Conservation (phyloP, 2,113 vertebrate genomes). For the Romanogobio albipinnatus region DNA sequence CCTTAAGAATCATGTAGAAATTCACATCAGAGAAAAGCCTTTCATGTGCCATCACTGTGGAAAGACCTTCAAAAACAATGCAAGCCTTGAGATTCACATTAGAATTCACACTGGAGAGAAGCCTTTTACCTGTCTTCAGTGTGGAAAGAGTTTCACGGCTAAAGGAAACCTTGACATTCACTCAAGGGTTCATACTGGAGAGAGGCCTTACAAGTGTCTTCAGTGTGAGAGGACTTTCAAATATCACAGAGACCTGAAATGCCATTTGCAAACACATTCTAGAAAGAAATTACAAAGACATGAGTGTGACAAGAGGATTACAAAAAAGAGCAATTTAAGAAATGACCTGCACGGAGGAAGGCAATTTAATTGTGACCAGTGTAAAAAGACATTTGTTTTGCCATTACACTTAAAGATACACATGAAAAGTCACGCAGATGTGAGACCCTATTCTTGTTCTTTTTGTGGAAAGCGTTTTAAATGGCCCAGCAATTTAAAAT, state of each 20-base stretch:
- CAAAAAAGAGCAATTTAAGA: not conserved
- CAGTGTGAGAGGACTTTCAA: not conserved
- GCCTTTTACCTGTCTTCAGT: not conserved
- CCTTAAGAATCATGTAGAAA: not conserved
- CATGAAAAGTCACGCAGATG: not conserved
- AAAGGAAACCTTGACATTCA: not conserved
- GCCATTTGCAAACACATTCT: not conserved
- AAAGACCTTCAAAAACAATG: not conserved
- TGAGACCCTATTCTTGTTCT: not conserved
- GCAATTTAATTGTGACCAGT: not conserved
- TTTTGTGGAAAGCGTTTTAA: conserved; percentile 1
- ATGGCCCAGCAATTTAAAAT: not conserved
- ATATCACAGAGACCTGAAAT: not conserved
- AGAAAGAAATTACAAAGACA: not conserved
- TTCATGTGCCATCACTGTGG: not conserved
- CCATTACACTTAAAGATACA: not conserved
- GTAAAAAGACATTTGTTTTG: not conserved
- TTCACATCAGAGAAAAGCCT: not conserved
- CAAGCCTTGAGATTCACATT: not conserved
- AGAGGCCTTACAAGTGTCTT: not conserved
- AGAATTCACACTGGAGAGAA: not conserved
- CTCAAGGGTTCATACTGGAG: not conserved
- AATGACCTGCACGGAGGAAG: not conserved
- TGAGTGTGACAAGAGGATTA: not conserved
- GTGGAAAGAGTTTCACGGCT: not conserved